Evolutionary conservation across 2,888 invertebrate genomes (phyloP).

Genomic region (Calephelis perditalis): DNA sequence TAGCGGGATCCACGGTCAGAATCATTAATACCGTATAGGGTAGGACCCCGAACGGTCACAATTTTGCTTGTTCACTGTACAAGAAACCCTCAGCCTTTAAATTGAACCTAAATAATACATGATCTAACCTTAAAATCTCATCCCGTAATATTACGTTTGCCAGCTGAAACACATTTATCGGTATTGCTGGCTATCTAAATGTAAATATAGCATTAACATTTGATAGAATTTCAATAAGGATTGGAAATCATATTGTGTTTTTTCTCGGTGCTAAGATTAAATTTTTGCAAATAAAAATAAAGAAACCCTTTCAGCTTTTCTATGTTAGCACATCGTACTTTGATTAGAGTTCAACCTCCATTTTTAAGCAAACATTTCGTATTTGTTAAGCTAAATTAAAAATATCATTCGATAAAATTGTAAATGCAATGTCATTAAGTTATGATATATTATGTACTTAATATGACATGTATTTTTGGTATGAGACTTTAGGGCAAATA

Average conservation of each 20-base stretch:
- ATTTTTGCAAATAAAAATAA: too few species aligned
- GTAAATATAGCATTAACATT: conserved; percentile 29
- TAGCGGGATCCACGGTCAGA: conserved; percentile 35
- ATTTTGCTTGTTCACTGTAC: conserved; percentile 64
- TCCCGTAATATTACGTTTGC: conserved; percentile 39
- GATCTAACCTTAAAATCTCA: conserved; percentile 49
- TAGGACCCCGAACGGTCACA: conserved; percentile 43
- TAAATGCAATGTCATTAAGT: too few species aligned
- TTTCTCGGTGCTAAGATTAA: background rate
- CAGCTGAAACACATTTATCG: conserved; percentile 29
- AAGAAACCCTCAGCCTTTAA: conserved; percentile 58
- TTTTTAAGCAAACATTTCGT: too few species aligned
- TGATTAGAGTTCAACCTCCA: too few species aligned
- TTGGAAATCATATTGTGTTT: conserved; percentile 6
- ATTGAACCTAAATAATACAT: conserved; percentile 66
- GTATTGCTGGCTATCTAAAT: conserved; percentile 33
- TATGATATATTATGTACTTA: too few species aligned
- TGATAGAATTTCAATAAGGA: conserved; percentile 17
- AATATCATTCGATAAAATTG: too few species aligned
- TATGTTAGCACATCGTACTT: too few species aligned
- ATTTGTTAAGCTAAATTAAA: too few species aligned
- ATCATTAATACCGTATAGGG: conserved; percentile 61
- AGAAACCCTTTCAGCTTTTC: too few species aligned
- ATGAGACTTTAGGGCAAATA: too few species aligned
- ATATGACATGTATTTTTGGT: too few species aligned